Conservation (phyloP, 2,113 vertebrate species). For the Poeciliopsis occidentalis region DNA sequence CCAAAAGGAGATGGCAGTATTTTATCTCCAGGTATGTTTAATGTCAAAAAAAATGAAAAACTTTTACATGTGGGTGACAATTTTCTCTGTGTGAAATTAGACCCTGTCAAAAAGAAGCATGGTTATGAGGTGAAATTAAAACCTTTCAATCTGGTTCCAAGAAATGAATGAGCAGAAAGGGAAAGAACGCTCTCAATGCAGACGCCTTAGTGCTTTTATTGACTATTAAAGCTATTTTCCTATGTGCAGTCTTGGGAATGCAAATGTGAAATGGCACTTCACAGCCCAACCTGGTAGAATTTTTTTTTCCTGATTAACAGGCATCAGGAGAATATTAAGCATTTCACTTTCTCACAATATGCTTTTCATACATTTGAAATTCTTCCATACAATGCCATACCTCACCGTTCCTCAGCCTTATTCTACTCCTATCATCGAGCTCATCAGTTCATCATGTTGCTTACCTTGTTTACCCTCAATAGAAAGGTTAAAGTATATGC, state of each 20-base stretch:
- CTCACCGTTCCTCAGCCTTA: too few relatives aligned
- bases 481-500: too few relatives aligned
- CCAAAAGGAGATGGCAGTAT: neutral
- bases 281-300: too few relatives aligned
- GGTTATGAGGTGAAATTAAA: constrained; percentile 37
- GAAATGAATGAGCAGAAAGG: constrained; percentile 43
- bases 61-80: constrained; percentile 25
- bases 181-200: constrained; percentile 28
- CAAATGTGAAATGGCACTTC: constrained; percentile 44
- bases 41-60: constrained; percentile 10
- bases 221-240: constrained; percentile 27
- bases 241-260: constrained; percentile 11
- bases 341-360: too few relatives aligned
- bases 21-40: constrained; percentile 1
- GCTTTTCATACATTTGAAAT: too few relatives aligned
- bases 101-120: constrained; percentile 33
- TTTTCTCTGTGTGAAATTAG: constrained; percentile 50
- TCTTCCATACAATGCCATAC: too few relatives aligned
- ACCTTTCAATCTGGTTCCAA: constrained; percentile 27
- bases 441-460: too few relatives aligned
- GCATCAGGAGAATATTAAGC: too few relatives aligned
- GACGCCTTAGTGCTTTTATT: constrained; percentile 37
- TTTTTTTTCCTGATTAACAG: too few relatives aligned
- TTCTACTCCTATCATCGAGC: too few relatives aligned
- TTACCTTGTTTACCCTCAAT: too few relatives aligned